These are phyloP conservation scores for Anolis apletophallus DNA, from an alignment of 2,797 vertebrate species.

Conservation along the genomic window DNA sequence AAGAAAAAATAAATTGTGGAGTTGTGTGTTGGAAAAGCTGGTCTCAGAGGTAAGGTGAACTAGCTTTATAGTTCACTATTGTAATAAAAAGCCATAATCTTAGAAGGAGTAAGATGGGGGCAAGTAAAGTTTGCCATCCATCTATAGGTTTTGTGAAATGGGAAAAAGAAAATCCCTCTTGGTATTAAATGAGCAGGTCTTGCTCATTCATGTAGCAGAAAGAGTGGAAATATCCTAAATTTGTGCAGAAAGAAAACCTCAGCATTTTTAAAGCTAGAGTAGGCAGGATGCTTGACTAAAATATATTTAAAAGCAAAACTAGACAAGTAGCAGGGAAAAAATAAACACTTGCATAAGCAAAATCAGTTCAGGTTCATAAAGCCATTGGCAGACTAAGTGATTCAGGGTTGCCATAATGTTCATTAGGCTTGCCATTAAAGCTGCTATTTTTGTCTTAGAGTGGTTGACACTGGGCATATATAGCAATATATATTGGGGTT, in stretches of 20 bases:
- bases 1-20: neutral
- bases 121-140: conserved; percentile 38
- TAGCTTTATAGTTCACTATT: conserved; percentile 17
- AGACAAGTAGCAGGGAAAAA: conserved; percentile 49
- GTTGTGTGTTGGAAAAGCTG: neutral
- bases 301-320: conserved; percentile 66
- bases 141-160: conserved; percentile 37
- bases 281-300: conserved; percentile 64
- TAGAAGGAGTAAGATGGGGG: neutral
- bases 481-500: conserved; percentile 23
- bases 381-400: conserved; percentile 33
- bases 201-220: conserved; percentile 64
- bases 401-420: conserved; percentile 43
- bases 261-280: conserved; percentile 68
- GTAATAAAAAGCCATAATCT: conserved; percentile 15
- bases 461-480: conserved; percentile 15
- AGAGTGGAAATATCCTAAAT: conserved; percentile 62
- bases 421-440: conserved; percentile 42
- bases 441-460: neutral
- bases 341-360: conserved; percentile 59
- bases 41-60: neutral
- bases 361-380: conserved; percentile 69
- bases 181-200: conserved; percentile 44
- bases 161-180: conserved; percentile 11
- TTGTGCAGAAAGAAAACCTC: conserved; percentile 63